Percentiles rank a stretch among this genome's conserved stretches.
phyloP scores from a whole-genome alignment of 2,797 vertebrate genomes.

The Poecilia wingei region DNA sequence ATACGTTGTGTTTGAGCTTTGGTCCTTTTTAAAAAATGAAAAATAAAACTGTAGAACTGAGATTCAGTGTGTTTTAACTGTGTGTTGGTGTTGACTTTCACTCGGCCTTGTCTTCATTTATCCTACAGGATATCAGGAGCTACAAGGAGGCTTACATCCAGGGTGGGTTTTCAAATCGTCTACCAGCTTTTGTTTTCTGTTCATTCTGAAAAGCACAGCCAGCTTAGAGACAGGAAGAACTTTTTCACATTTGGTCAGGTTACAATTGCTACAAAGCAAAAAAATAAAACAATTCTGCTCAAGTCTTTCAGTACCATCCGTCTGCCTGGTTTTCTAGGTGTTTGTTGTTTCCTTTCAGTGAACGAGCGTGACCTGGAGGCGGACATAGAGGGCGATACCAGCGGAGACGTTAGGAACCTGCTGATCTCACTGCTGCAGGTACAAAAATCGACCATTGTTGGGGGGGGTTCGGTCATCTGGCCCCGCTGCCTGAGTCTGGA shows the following conservation, averaged over 20 bases:
- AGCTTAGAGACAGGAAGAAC: neutral
- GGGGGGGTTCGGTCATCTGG: neutral
- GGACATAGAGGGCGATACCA: conserved; percentile 90
- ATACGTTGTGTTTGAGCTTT: neutral
- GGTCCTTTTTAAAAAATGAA: neutral
- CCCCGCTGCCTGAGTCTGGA: neutral
- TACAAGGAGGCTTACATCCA: conserved; percentile 78
- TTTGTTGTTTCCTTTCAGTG: conserved; percentile 71
- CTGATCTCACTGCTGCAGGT: conserved; percentile 90
- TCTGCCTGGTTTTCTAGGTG: neutral
- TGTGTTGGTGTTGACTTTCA: neutral
- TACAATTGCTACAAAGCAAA: neutral
- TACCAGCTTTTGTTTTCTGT: neutral
- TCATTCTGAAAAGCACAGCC: conserved; percentile 11
- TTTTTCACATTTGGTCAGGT: neutral
- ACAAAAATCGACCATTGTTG: conserved; percentile 17
- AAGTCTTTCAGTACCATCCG: neutral
- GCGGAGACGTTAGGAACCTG: conserved; percentile 87
- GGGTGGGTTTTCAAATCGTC: conserved; percentile 58
- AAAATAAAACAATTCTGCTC: neutral
- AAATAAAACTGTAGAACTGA: neutral
- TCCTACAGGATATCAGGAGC: conserved; percentile 74
- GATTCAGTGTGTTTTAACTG: neutral
- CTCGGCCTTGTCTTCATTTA: conserved; percentile 9
- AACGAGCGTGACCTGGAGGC: conserved; percentile 85